These are phyloP conservation scores for Cinclus mexicanus DNA, from an alignment of 2,113 vertebrate genomes.

Conservation along the genomic window DNA sequence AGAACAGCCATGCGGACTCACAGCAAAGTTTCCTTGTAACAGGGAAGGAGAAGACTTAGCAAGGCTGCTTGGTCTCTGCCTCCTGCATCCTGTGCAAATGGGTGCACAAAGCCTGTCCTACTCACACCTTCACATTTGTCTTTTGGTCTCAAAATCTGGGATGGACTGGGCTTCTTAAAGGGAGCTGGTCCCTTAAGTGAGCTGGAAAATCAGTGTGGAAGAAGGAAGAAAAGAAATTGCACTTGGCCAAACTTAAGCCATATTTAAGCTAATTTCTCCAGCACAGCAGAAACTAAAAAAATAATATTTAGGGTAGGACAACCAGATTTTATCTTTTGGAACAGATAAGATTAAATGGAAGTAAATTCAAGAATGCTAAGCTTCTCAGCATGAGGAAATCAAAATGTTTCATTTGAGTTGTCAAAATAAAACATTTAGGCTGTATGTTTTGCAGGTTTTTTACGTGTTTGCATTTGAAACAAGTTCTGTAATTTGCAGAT, in stretches of 20 bases:
- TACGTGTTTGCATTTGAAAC: slow-evolving; percentile 20
- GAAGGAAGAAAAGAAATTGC: neutral
- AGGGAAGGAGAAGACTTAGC: neutral
- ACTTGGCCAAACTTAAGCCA: neutral
- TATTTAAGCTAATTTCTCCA: neutral
- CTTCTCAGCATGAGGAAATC: slow-evolving; percentile 22
- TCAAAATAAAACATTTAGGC: slow-evolving; percentile 39
- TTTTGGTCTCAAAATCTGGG: neutral
- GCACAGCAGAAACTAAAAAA: neutral
- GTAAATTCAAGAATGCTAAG: slow-evolving; percentile 9
- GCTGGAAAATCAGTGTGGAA: neutral
- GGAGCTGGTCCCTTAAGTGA: neutral
- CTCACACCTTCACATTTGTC: neutral
- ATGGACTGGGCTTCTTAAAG: neutral
- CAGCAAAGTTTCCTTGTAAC: slow-evolving; percentile 7
- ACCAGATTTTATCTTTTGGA: neutral
- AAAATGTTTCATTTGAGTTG: slow-evolving; percentile 51
- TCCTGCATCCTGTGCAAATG: neutral
- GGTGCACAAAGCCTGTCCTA: neutral
- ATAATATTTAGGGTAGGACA: neutral
- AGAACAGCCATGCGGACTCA: slow-evolving; percentile 42
- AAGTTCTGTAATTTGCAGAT: slow-evolving; percentile 28
- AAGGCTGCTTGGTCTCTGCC: neutral
- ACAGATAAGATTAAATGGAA: neutral
- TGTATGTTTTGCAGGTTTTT: slow-evolving; percentile 11